Conservation (phyloP, 2,113 vertebrate genomes). For the Ptyas mucosa region DNA sequence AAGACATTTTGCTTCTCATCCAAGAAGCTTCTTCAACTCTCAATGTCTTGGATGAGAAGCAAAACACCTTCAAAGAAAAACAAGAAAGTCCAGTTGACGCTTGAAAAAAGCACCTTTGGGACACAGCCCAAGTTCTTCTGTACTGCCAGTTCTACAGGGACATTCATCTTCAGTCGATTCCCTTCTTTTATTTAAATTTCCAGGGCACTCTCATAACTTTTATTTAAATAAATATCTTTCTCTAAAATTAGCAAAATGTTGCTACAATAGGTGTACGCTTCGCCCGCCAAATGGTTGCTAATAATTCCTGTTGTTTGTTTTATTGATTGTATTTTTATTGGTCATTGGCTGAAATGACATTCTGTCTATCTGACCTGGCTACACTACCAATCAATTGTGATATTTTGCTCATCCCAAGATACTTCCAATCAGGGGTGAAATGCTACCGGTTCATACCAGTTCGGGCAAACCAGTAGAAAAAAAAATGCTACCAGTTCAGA, state of each 20-base stretch:
- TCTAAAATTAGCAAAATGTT: not conserved
- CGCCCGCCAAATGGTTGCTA: not conserved
- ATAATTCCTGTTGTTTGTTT: not conserved
- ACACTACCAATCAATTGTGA: not conserved
- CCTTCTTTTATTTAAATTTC: not conserved
- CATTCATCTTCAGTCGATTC: not conserved
- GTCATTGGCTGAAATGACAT: not conserved
- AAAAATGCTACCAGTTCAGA: too few relatives aligned
- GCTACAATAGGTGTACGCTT: not conserved
- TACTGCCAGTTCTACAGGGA: not conserved
- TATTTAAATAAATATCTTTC: not conserved
- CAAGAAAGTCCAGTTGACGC: too few relatives aligned
- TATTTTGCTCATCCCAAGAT: not conserved
- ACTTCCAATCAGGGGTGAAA: not conserved
- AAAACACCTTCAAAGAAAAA: too few relatives aligned
- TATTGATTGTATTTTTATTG: not conserved
- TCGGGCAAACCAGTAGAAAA: too few relatives aligned
- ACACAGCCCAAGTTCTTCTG: not conserved
- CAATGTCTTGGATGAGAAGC: too few relatives aligned
- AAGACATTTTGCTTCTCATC: too few relatives aligned
- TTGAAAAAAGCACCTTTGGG: too few relatives aligned
- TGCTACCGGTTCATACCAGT: too few relatives aligned
- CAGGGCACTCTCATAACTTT: not conserved
- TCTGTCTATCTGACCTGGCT: not conserved
- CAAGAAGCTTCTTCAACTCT: too few relatives aligned